These are phyloP conservation scores for Aphelocoma californica DNA, from an alignment of 2,797 vertebrate genomes.

Conservation along the genomic window DNA sequence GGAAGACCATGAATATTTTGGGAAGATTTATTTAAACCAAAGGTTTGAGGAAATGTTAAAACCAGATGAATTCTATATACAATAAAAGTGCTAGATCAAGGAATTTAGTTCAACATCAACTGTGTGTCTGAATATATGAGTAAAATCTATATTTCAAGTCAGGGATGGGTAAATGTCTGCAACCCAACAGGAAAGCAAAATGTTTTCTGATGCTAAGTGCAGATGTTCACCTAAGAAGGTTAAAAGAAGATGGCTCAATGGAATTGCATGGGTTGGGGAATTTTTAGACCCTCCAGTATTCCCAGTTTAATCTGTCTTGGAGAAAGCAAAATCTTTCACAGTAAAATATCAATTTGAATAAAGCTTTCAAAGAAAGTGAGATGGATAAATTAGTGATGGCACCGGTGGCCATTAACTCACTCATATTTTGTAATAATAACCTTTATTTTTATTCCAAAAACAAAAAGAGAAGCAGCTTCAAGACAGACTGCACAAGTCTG, in stretches of 20 bases:
- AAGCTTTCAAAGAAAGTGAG: neutral
- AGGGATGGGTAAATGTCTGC: neutral
- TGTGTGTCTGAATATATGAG: neutral
- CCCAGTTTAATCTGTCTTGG: neutral
- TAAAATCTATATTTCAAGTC: constrained; percentile 1
- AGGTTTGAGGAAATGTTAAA: constrained; percentile 32
- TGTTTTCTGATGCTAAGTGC: neutral
- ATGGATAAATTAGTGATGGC: neutral
- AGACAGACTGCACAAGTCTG: neutral
- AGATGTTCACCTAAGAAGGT: neutral
- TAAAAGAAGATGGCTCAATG: neutral
- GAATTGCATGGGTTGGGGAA: neutral
- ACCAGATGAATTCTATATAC: neutral
- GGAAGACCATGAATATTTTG: constrained; percentile 30
- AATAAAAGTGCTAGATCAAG: neutral
- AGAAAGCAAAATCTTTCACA: neutral
- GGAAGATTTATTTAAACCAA: constrained; percentile 55
- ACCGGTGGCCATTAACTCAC: rapidly evolving
- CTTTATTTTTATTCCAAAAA: neutral
- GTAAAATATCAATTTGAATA: neutral
- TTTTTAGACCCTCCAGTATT: neutral
- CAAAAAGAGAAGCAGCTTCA: neutral
- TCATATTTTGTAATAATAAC: neutral
- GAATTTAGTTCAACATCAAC: neutral
- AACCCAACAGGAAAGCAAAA: neutral